Evolutionary conservation across 2,113 vertebrate genomes (phyloP).

Genomic region (Okapia johnstoni): DNA sequence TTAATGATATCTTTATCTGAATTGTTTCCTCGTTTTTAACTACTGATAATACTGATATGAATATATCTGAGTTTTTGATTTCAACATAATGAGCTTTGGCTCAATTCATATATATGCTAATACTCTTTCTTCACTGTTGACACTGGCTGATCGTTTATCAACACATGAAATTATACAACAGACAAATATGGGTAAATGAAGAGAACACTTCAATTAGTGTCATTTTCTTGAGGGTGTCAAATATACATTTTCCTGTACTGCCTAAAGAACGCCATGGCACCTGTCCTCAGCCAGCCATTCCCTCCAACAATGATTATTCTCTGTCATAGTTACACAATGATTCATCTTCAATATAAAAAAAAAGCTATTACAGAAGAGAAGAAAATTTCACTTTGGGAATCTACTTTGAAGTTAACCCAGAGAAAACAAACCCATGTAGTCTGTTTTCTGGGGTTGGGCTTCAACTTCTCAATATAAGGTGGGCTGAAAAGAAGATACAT

Average conservation of each 20-base stretch:
- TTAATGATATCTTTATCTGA: neutral
- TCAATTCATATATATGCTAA: neutral
- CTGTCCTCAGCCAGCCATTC: neutral
- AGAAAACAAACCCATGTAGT: neutral
- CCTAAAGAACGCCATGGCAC: neutral
- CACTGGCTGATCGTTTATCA: neutral
- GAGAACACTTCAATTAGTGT: neutral
- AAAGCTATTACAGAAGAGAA: neutral
- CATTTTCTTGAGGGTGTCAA: neutral
- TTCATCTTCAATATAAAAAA: neutral
- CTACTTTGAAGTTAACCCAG: neutral
- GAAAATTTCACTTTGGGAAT: neutral
- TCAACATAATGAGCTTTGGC: neutral
- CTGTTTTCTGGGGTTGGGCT: neutral
- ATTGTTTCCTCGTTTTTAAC: neutral
- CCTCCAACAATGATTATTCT: neutral
- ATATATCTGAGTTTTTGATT: neutral
- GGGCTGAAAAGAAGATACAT: neutral
- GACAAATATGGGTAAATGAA: neutral
- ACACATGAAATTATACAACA: neutral
- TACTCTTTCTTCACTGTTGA: neutral
- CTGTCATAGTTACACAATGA: neutral
- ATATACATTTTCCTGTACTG: neutral
- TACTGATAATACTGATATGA: neutral
- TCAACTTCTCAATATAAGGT: neutral